Base-by-base conservation (phyloP, 2,797 vertebrate species). In the Scarus forsteni region DNA sequence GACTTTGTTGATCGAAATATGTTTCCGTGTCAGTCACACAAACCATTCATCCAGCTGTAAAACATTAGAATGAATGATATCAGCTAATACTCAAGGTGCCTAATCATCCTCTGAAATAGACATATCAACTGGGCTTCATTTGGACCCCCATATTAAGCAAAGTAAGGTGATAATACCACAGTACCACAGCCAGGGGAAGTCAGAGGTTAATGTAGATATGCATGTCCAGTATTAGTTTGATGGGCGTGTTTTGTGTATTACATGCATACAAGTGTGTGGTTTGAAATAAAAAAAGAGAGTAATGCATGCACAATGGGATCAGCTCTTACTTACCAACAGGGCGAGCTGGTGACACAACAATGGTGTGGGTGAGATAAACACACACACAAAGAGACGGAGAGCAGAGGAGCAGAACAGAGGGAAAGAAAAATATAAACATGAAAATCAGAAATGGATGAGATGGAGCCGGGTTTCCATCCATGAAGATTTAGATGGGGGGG, bases 311-410 rank as follows among this genome's bases (percentile, higher is more conserved):
- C 27, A 83, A 92, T 92, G 92, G 88, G 73, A 75, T 88, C 85
- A 93, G 90, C 91, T 91, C 90, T 66, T 98, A 99, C 98, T 99
- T 98, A 99, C 97, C 98, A 82, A 98, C 96, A 60, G 97, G 97
- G 92, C 94, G 96, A 95, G 95, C 97, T 99, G 97, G 94, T 96
- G 94, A 98, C 94, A 96, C 95, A 96, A 97, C 94, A 97, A 97
- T 96, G 96, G 95, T 95, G 96, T 95, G 96, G 95, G 93, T 96
- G 93, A 96, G 94, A 93, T 94, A 94, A 83, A 89, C 81, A 85
- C 85, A 86, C 85, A 84, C 76, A 89, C 62, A 90, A 60, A 90
- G 87, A 88, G 73, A 83, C 84, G 70, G 79, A 88, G 19, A 86
- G 86, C 81, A 88, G 84, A 86, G 82, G 83, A 92, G 76, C 67